These are phyloP conservation scores for Trichopoda pennipes DNA, from an alignment of 2,888 invertebrate genomes.

Conservation along the genomic window DNA sequence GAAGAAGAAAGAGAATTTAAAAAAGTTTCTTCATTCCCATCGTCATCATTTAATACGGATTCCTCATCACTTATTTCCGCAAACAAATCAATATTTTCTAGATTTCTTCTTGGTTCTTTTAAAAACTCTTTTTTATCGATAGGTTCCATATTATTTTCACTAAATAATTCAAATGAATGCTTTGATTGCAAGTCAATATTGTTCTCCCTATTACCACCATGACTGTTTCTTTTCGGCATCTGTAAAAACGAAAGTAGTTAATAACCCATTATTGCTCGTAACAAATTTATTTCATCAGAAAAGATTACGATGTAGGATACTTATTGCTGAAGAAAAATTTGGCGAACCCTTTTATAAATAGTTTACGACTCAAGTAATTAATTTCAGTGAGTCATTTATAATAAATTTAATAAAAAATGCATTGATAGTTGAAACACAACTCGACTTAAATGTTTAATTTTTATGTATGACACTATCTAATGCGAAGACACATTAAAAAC, in stretches of 20 bases:
- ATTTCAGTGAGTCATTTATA: too few species aligned
- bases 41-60: conserved; percentile 36
- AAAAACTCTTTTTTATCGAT: conserved; percentile 67
- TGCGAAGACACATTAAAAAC: too few species aligned
- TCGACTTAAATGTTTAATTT: too few species aligned
- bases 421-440: too few species aligned
- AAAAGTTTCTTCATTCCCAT: neutral
- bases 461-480: too few species aligned
- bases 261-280: too few species aligned
- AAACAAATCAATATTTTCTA: conserved; percentile 71
- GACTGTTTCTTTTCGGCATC: neutral
- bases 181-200: conserved; percentile 56
- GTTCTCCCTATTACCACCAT: neutral
- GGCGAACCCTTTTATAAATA: too few species aligned
- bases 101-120: conserved; percentile 72
- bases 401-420: too few species aligned
- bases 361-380: too few species aligned
- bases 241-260: neutral
- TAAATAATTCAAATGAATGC: conserved; percentile 73
- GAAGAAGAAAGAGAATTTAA: neutral
- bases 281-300: too few species aligned
- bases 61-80: conserved; percentile 71
- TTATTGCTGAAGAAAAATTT: too few species aligned
- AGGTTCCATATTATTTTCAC: conserved; percentile 76
- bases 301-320: too few species aligned